phyloP scores from a whole-genome alignment of 2,888 invertebrate species.

The Pristionchus arcanus region DNA sequence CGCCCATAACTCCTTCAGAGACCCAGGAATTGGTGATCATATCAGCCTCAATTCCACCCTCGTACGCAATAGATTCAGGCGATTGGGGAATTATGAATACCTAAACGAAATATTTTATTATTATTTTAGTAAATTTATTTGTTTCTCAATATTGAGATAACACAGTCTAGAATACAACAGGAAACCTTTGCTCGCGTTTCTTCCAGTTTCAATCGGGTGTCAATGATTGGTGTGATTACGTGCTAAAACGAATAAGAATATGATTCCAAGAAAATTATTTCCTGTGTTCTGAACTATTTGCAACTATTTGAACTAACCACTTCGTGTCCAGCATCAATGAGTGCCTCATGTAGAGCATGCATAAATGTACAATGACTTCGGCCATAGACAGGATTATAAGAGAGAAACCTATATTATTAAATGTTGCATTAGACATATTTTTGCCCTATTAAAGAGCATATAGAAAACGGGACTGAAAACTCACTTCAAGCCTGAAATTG shows the following conservation, averaged over 20 bases:
- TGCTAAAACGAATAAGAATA: constrained; percentile 6
- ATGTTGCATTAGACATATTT: neutral
- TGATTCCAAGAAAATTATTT: neutral
- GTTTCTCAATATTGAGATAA: too few relatives aligned
- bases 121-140: too few relatives aligned
- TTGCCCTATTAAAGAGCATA: neutral
- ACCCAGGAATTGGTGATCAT: constrained; percentile 25
- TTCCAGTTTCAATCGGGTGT: neutral
- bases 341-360: neutral
- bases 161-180: neutral
- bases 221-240: constrained; percentile 14
- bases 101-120: neutral
- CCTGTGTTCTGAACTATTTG: neutral
- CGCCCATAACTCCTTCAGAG: constrained; percentile 4
- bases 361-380: constrained; percentile 39
- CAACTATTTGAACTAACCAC: neutral
- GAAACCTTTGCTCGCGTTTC: constrained; percentile 3
- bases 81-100: constrained; percentile 2
- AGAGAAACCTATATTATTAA: neutral
- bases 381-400: constrained; percentile 35
- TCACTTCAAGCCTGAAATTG: neutral
- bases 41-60: neutral
- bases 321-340: constrained; percentile 33
- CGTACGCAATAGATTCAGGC: neutral
- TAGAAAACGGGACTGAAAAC: neutral